Base-by-base conservation (phyloP, 2,888 invertebrate genomes). In the Gymnocheta viridis region DNA sequence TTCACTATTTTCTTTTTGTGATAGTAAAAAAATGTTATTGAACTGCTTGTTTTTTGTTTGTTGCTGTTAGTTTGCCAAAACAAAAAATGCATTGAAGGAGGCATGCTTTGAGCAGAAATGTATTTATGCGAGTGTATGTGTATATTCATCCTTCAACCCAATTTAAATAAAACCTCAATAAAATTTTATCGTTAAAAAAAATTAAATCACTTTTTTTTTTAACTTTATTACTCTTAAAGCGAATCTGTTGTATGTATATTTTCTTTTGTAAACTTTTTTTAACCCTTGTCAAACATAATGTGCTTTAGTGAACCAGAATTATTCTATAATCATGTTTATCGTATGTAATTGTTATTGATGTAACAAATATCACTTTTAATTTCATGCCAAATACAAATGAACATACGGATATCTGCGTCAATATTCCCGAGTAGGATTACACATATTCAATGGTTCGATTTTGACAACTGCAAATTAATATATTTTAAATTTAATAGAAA, bases 11-110 rank as follows among this genome's bases (percentile, higher is more conserved):
- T 17, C 17, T 44, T n/a, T n/a, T n/a, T n/a, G n/a, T n/a, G n/a
- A n/a, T n/a, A n/a, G n/a, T 44, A 2, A 7, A 17, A 47, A 9
- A 4, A 47, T 74, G 66, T 66, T 76, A 67, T 76, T 76, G 76
- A 76, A 76, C 66, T 58, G n/a, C n/a, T n/a, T n/a, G n/a, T n/a
- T 64, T 22, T n/a, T 54, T 22, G 0, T 22, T 19, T 22, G 7
- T 9, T 47, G 2, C 19, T 19, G 17, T 6, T 17, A 17, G 17
- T 47, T 47, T 47, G 14, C n/a, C 41, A 14, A 5, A 10, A 12
- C 12, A 38, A 38, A 38, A 38, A 38, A n/a, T 41, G 1, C 14
- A 0, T 41, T 41, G 41, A 0, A 4, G 41, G n/a, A 41, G 41
- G n/a, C n/a, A 41, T 41, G 4, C 41, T n/a, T 41, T 32, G 6